Evolutionary conservation across 2,888 invertebrate genomes (phyloP).

Genomic region (Andrena trimmerana): DNA sequence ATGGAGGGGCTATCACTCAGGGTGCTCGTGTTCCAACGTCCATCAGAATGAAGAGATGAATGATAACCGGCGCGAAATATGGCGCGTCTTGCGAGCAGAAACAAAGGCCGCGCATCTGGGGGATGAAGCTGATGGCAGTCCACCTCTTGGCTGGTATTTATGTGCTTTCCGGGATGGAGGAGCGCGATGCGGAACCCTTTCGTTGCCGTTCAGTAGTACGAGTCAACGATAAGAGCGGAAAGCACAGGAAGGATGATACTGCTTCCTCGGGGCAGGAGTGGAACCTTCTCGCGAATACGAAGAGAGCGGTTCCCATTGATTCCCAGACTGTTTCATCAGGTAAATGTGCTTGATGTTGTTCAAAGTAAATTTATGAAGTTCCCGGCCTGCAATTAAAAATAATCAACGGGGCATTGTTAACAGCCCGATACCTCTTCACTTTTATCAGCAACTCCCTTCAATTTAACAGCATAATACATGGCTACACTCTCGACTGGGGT

Average conservation of each 20-base stretch:
- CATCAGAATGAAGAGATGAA: neutral
- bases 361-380: neutral
- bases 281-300: neutral
- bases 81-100: neutral
- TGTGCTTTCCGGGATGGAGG: neutral
- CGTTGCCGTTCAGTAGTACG: neutral
- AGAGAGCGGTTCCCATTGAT: neutral
- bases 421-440: slow-evolving; percentile 10
- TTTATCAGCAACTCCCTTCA: neutral
- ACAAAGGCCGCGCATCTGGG: slow-evolving; percentile 23
- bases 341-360: slow-evolving; percentile 1
- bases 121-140: slow-evolving; percentile 11
- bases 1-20: slow-evolving; percentile 36
- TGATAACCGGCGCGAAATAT: slow-evolving; percentile 16
- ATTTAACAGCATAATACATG: slow-evolving; percentile 16
- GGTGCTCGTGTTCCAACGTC: neutral
- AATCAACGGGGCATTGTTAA: slow-evolving; percentile 14
- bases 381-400: slow-evolving; percentile 2
- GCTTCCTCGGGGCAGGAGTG: neutral
- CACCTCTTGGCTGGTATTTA: slow-evolving; percentile 30
- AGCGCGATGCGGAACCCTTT: slow-evolving; percentile 8
- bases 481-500: slow-evolving; percentile 18
- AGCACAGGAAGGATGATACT: neutral
- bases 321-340: neutral
- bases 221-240: neutral